phyloP scores from a whole-genome alignment of 2,888 invertebrate species.

The Augochlorella aurata region DNA sequence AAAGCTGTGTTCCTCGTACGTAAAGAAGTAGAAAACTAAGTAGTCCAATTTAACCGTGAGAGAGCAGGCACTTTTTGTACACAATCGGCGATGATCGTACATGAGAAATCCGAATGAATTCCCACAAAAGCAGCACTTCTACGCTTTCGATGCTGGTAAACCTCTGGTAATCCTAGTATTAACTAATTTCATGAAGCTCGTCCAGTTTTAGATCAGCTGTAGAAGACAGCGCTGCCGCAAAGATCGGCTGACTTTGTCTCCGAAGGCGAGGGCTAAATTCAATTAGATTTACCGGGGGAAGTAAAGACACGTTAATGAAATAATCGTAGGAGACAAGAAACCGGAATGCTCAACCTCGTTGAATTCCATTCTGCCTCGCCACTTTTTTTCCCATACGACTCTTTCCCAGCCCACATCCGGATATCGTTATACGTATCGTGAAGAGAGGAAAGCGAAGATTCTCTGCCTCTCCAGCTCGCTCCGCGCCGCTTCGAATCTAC shows the following conservation, averaged over 20 bases:
- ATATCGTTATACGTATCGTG: conserved; percentile 47
- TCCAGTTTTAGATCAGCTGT: background rate
- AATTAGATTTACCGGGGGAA: conserved; percentile 37
- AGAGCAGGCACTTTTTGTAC: no score
- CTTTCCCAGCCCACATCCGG: conserved; percentile 62
- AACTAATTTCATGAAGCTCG: no score
- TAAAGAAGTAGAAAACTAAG: no score
- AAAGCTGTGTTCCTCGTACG: no score
- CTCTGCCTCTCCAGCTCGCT: conserved; percentile 26
- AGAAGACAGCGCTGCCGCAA: background rate
- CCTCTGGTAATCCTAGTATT: no score
- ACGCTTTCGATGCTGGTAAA: no score
- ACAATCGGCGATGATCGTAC: no score
- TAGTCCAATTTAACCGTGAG: no score
- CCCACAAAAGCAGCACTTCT: no score
- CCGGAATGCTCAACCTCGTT: conserved; percentile 58
- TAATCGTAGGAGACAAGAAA: conserved; percentile 58
- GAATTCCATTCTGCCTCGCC: conserved; percentile 51
- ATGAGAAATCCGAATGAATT: no score
- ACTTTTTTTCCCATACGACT: conserved; percentile 32
- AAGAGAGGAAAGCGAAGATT: conserved; percentile 46
- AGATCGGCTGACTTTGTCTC: conserved; percentile 17
- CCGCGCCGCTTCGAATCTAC: conserved; percentile 33
- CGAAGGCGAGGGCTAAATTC: conserved; percentile 21
- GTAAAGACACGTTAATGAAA: conserved; percentile 51